These are phyloP conservation scores for Psilopogon haemacephalus DNA, from an alignment of 2,113 vertebrate species.

Conservation along the genomic window DNA sequence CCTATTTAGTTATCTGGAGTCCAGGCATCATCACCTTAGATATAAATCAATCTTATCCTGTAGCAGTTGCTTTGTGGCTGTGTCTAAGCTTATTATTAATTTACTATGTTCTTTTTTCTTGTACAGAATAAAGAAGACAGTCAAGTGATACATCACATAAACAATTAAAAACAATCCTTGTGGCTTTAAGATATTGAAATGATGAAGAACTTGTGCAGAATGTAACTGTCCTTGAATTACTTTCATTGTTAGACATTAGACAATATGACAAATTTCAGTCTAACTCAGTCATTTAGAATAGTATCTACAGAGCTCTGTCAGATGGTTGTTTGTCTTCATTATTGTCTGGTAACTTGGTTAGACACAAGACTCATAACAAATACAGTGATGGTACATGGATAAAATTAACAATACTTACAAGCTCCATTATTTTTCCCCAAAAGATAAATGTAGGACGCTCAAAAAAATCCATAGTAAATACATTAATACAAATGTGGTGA, in stretches of 20 bases:
- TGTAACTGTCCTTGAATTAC: conserved; percentile 61
- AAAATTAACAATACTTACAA: conserved; percentile 44
- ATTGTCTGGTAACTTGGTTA: conserved; percentile 39
- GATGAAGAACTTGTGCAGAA: conserved; percentile 42
- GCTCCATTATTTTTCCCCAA: conserved; percentile 16
- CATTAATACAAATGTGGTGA: not conserved
- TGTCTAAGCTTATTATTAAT: conserved; percentile 68
- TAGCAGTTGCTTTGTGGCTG: conserved; percentile 24
- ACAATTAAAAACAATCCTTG: conserved; percentile 72
- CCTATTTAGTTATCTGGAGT: conserved; percentile 55
- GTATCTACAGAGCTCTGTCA: conserved; percentile 34
- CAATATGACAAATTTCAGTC: conserved; percentile 63
- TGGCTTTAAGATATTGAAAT: conserved; percentile 49
- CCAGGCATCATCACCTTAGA: conserved; percentile 5
- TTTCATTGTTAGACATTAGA: conserved; percentile 58
- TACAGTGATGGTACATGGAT: conserved; percentile 9
- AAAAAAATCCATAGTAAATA: not conserved
- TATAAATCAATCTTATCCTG: conserved; percentile 68
- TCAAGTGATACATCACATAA: conserved; percentile 67
- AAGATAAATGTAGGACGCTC: not conserved
- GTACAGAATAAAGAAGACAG: conserved; percentile 46
- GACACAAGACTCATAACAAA: conserved; percentile 44
- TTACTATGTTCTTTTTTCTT: conserved; percentile 43
- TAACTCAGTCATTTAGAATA: conserved; percentile 43
- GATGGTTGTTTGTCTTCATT: conserved; percentile 70